phyloP scores from a whole-genome alignment of 1,140 invertebrate genomes.

The Leptinotarsa defecta region DNA sequence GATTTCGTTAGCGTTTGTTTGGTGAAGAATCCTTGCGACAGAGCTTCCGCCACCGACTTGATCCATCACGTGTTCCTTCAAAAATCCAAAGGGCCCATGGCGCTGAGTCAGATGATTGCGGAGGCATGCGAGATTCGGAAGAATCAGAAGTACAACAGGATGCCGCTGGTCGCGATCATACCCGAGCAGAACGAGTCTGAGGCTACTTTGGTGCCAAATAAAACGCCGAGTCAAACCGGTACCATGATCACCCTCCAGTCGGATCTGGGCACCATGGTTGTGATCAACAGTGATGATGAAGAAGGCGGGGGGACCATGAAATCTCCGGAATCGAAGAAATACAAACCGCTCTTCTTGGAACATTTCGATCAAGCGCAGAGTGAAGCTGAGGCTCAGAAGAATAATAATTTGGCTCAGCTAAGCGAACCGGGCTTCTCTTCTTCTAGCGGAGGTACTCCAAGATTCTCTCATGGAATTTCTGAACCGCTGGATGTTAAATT shows the following conservation, averaged over 20 bases:
- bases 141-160: slow-evolving; percentile 68
- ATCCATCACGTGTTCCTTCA: slow-evolving; percentile 86
- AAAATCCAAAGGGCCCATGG: slow-evolving; percentile 82
- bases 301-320: slow-evolving; percentile 85
- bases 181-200: slow-evolving; percentile 52
- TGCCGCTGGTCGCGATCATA: slow-evolving; percentile 51
- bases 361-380: slow-evolving; percentile 93
- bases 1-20: slow-evolving; percentile 96
- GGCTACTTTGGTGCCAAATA: slow-evolving; percentile 60
- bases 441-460: slow-evolving; percentile 10
- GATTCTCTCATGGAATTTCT: slow-evolving; percentile 10
- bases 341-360: slow-evolving; percentile 89
- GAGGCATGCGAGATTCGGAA: slow-evolving; percentile 92
- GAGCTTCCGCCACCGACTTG: slow-evolving; percentile 88
- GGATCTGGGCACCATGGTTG: slow-evolving; percentile 89
- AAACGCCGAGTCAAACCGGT: slow-evolving; percentile 64
- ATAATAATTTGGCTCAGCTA: not conserved
- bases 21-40: slow-evolving; percentile 92
- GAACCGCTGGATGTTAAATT: slow-evolving; percentile 40
- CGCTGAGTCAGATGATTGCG: slow-evolving; percentile 87
- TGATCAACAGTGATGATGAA: slow-evolving; percentile 86
- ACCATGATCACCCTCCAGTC: slow-evolving; percentile 73
- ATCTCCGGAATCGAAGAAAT: slow-evolving; percentile 75
- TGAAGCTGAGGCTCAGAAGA: slow-evolving; percentile 55
- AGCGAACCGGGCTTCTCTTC: slow-evolving; percentile 5